Evolutionary conservation across 2,888 invertebrate species (phyloP).

Genomic region (Chirona hameri): DNA sequence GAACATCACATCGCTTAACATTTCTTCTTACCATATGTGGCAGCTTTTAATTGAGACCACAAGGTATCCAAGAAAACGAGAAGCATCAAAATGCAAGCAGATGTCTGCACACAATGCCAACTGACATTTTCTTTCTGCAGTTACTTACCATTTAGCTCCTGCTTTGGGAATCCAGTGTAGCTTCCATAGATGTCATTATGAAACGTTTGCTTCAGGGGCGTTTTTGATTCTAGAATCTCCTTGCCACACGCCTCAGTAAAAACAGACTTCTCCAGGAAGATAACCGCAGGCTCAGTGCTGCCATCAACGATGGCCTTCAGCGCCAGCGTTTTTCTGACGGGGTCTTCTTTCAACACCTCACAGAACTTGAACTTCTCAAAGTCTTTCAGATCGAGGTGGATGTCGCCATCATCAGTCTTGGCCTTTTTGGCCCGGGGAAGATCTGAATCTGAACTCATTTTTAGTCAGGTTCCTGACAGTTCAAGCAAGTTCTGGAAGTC

Average conservation of each 20-base stretch:
- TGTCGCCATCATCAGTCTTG: not conserved
- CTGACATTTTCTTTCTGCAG: not conserved
- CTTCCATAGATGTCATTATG: conserved; percentile 39
- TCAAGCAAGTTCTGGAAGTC: no score
- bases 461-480: no score
- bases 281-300: not conserved
- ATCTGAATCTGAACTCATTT: no score
- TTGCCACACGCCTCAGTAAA: not conserved
- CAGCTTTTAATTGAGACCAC: no score
- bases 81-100: no score
- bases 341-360: not conserved
- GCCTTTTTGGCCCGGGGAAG: no score
- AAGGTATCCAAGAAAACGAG: no score
- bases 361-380: not conserved
- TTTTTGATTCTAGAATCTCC: not conserved
- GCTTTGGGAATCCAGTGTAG: conserved; percentile 36
- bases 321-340: not conserved
- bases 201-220: conserved; percentile 32
- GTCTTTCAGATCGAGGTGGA: not conserved
- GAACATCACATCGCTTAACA: no score
- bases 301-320: not conserved
- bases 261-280: not conserved
- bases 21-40: no score
- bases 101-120: no score
- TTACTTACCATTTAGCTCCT: conserved; percentile 37